phyloP scores from a whole-genome alignment of 2,113 vertebrate genomes.

The Taurulus bubalis region DNA sequence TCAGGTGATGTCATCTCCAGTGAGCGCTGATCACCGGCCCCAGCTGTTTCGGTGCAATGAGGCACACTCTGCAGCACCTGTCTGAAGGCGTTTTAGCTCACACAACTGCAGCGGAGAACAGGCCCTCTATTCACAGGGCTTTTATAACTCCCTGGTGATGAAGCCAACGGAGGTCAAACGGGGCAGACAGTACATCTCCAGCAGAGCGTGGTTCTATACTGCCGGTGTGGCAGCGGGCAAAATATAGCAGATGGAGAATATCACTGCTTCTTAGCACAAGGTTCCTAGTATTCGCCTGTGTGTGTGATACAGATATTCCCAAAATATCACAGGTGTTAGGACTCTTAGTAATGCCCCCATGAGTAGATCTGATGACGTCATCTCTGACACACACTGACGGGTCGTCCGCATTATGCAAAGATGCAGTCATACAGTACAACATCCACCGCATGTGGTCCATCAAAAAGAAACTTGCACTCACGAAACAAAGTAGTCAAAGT shows the following conservation, averaged over 20 bases:
- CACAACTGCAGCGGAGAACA: constrained; percentile 59
- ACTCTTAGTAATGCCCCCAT: constrained; percentile 8
- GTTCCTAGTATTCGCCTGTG: neutral
- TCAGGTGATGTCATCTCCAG: constrained; percentile 83
- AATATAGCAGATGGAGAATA: neutral
- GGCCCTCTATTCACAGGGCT: constrained; percentile 45
- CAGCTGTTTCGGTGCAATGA: constrained; percentile 77
- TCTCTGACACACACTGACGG: constrained; percentile 53
- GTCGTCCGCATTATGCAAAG: constrained; percentile 54
- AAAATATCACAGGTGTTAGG: constrained; percentile 29
- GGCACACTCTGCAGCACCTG: constrained; percentile 75
- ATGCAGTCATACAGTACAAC: constrained; percentile 49
- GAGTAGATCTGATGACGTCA: constrained; percentile 58
- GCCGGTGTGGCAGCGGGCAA: constrained; percentile 15
- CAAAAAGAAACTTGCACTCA: neutral
- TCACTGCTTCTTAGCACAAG: neutral
- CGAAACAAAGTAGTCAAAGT: constrained; percentile 34
- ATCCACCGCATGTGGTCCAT: constrained; percentile 7
- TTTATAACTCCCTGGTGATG: constrained; percentile 62
- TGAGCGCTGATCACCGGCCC: constrained; percentile 72
- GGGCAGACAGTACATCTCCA: constrained; percentile 49
- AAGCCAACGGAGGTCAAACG: constrained; percentile 63
- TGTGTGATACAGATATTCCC: constrained; percentile 5
- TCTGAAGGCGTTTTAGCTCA: constrained; percentile 67
- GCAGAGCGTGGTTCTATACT: constrained; percentile 38